Evolutionary conservation across 2,797 vertebrate genomes (phyloP).

Genomic region (Scleropages formosus): DNA sequence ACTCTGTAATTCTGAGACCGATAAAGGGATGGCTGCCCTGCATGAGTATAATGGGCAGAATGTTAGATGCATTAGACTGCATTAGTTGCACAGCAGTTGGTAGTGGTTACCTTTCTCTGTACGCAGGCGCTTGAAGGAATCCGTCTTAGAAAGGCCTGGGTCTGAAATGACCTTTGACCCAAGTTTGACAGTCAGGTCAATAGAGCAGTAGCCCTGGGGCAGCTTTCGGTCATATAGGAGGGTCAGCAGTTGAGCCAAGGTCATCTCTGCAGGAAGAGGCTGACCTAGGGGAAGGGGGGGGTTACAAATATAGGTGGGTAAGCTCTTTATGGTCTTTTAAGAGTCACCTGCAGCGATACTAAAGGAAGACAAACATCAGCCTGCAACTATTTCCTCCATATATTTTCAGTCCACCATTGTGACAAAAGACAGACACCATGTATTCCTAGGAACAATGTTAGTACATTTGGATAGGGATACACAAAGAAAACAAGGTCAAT

Average conservation of each 20-base stretch:
- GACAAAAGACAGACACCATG: too few relatives aligned
- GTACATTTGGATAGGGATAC: too few relatives aligned
- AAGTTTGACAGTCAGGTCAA: conserved; percentile 93
- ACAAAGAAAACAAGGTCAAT: too few relatives aligned
- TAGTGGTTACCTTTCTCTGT: conserved; percentile 95
- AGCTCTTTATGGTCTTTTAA: background rate
- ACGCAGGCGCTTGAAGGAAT: conserved; percentile 95
- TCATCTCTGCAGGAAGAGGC: conserved; percentile 93
- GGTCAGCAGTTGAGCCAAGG: conserved; percentile 91
- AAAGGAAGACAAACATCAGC: too few relatives aligned
- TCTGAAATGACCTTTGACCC: conserved; percentile 97
- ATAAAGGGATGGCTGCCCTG: conserved; percentile 9
- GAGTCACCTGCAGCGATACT: background rate
- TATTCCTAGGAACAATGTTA: too few relatives aligned
- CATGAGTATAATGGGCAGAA: background rate
- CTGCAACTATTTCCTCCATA: too few relatives aligned
- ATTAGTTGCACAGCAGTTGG: too few relatives aligned
- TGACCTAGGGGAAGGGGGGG: conserved; percentile 72
- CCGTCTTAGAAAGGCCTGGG: conserved; percentile 93
- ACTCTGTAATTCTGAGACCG: background rate
- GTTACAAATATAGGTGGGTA: background rate
- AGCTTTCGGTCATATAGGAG: conserved; percentile 93
- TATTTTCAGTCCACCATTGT: too few relatives aligned
- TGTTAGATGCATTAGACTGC: background rate
- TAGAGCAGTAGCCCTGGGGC: conserved; percentile 93